A percentile compares a stretch with the other conserved stretches of the same genome.
Evolutionary conservation across 2,113 vertebrate species (phyloP).

Genomic region (Tenrec ecaudatus): DNA sequence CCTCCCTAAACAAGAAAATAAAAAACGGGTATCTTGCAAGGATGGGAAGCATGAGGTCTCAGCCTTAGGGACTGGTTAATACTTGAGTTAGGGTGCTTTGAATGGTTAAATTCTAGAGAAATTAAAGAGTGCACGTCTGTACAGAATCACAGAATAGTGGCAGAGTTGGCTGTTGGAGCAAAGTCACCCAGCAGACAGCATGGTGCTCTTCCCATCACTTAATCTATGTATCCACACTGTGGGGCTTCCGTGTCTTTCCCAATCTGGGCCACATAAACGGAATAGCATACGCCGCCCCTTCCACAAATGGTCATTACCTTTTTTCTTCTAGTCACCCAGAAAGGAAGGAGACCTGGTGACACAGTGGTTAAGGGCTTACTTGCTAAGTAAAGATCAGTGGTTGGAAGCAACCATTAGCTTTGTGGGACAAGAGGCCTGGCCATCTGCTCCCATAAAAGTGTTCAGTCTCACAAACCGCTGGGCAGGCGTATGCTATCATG

Average conservation of each 20-base stretch:
- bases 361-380: not conserved
- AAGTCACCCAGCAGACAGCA: not conserved
- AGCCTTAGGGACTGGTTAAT: not conserved
- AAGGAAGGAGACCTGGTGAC: not conserved
- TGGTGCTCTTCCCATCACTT: not conserved
- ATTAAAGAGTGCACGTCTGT: not conserved
- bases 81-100: not conserved
- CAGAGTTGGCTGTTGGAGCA: not conserved
- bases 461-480: not conserved
- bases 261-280: not conserved
- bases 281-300: not conserved
- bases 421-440: not conserved
- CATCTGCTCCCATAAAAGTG: not conserved
- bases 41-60: not conserved
- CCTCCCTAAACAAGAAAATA: not conserved
- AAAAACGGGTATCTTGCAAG: not conserved
- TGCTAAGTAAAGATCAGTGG: not conserved
- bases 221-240: not conserved
- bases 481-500: not conserved
- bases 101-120: constrained; percentile 8
- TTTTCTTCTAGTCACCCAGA: not conserved
- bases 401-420: not conserved
- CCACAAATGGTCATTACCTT: not conserved
- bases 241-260: not conserved
- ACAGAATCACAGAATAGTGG: not conserved